Percentiles rank a stretch among this genome's conserved stretches.
phyloP scores from a whole-genome alignment of 2,113 vertebrate genomes.

The Caranx ignobilis region DNA sequence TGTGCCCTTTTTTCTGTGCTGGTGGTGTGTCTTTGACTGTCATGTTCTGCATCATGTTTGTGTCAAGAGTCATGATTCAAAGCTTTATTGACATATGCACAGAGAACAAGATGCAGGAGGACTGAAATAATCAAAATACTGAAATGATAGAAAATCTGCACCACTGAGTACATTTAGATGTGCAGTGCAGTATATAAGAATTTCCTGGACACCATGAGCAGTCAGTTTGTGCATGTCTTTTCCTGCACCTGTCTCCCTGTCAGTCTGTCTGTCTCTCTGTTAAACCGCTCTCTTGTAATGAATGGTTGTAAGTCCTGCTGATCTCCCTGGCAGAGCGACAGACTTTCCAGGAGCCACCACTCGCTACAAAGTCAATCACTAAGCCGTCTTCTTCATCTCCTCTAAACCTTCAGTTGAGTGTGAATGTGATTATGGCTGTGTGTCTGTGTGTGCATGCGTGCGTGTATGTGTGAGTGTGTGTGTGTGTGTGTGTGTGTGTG shows the following conservation, averaged over 20 bases:
- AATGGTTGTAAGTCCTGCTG: slow-evolving; percentile 31
- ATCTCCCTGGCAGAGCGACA: slow-evolving; percentile 23
- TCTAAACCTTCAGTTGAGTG: slow-evolving; percentile 15
- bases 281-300: slow-evolving; percentile 5
- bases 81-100: slow-evolving; percentile 25
- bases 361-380: slow-evolving; percentile 22
- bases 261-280: background rate
- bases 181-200: background rate
- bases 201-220: background rate
- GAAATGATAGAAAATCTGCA: background rate
- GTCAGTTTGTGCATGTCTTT: background rate
- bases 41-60: slow-evolving; percentile 14
- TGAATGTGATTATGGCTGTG: background rate
- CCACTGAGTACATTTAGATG: background rate
- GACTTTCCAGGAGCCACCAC: background rate
- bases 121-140: too few species aligned
- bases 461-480: too few species aligned
- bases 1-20: slow-evolving; percentile 20
- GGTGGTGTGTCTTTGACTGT: background rate
- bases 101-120: background rate
- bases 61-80: slow-evolving; percentile 15
- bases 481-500: background rate
- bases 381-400: slow-evolving; percentile 17
- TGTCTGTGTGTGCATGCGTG: background rate
- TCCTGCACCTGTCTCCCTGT: background rate